Percentiles rank a stretch among this genome's conserved stretches.
phyloP scores from a whole-genome alignment of 2,797 vertebrate genomes.

The Pampus argenteus region DNA sequence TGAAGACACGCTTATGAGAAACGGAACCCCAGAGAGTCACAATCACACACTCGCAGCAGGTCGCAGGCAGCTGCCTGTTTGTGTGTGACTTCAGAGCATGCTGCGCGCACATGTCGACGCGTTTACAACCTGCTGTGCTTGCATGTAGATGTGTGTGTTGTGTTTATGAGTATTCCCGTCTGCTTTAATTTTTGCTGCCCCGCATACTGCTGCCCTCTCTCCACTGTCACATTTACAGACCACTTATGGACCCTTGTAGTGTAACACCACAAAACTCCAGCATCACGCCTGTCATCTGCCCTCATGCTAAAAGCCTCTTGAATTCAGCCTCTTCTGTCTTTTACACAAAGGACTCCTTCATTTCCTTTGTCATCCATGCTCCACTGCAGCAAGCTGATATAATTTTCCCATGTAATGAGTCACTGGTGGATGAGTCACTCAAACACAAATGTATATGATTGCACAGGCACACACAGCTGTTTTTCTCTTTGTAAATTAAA shows the following conservation, averaged over 20 bases:
- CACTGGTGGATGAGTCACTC: slow-evolving; percentile 53
- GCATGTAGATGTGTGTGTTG: slow-evolving; percentile 19
- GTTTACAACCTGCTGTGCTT: slow-evolving; percentile 56
- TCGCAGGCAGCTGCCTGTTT: slow-evolving; percentile 61
- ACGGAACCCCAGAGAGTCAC: slow-evolving; percentile 55
- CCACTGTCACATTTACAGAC: slow-evolving; percentile 39
- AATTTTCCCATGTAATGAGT: slow-evolving; percentile 60
- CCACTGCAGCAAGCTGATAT: slow-evolving; percentile 47
- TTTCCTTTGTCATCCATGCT: slow-evolving; percentile 44
- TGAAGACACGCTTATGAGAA: slow-evolving; percentile 58
- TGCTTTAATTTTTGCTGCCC: slow-evolving; percentile 16
- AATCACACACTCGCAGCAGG: slow-evolving; percentile 60
- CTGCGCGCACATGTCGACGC: slow-evolving; percentile 50
- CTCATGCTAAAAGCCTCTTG: slow-evolving; percentile 60
- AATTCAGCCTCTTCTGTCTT: slow-evolving; percentile 59
- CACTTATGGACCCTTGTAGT: slow-evolving; percentile 53
- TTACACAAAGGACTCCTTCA: slow-evolving; percentile 56
- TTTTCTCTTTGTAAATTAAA: neutral
- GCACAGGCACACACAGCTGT: neutral
- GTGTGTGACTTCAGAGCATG: slow-evolving; percentile 51
- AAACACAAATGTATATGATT: slow-evolving; percentile 40
- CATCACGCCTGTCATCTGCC: slow-evolving; percentile 58
- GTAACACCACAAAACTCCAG: slow-evolving; percentile 34
- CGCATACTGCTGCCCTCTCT: slow-evolving; percentile 20
- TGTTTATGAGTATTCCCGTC: slow-evolving; percentile 38